phyloP scores from a whole-genome alignment of 2,888 invertebrate species.

The Spisula solida region DNA sequence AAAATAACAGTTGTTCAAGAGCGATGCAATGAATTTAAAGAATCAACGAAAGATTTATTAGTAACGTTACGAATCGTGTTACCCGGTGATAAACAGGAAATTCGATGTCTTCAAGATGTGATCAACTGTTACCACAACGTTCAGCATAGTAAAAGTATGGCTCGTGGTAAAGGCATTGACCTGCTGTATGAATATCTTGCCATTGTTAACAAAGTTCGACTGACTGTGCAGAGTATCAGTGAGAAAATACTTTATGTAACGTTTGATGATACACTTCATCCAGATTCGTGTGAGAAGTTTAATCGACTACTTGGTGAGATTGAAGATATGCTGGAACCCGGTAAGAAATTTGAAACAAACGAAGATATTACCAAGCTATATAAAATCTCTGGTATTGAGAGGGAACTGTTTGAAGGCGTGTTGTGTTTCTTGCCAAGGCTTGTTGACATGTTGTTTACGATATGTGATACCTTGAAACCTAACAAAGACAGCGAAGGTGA shows the following conservation, averaged over 20 bases:
- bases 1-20: conserved; percentile 57
- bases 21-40: conserved; percentile 62
- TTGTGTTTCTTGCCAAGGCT: conserved; percentile 70
- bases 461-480: conserved; percentile 23
- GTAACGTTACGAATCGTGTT: conserved; percentile 72
- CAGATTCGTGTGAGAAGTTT: conserved; percentile 61
- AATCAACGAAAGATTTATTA: conserved; percentile 66
- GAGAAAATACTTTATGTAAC: conserved; percentile 53
- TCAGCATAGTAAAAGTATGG: conserved; percentile 53
- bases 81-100: conserved; percentile 55
- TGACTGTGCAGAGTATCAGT: conserved; percentile 66
- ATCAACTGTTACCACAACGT: conserved; percentile 65
- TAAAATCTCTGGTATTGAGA: conserved; percentile 53
- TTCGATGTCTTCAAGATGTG: conserved; percentile 68
- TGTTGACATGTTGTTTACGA: conserved; percentile 22
- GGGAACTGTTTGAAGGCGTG: conserved; percentile 65
- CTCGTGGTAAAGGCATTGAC: conserved; percentile 68
- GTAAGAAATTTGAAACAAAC: conserved; percentile 66
- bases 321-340: conserved; percentile 72
- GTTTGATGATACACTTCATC: conserved; percentile 55
- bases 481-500: neutral
- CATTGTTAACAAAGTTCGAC: conserved; percentile 73
- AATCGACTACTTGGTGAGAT: conserved; percentile 67
- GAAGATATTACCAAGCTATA: conserved; percentile 47
- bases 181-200: conserved; percentile 73